Base-by-base conservation (phyloP, 2,888 invertebrate species). In the Frankliniella intonsa region DNA sequence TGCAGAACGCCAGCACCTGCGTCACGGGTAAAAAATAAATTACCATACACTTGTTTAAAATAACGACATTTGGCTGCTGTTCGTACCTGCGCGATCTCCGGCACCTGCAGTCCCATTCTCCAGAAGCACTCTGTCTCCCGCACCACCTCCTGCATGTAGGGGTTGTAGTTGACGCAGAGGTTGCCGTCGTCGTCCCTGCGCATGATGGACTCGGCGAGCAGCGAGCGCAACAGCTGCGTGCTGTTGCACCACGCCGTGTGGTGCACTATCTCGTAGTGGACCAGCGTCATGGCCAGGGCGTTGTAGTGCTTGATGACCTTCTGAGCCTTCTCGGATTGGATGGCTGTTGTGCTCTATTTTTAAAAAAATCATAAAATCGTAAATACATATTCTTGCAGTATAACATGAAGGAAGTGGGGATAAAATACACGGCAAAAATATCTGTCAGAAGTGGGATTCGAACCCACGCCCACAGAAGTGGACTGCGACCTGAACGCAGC, bases 231-330 rank as follows among this genome's bases (percentile, higher is more conserved):
- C 69, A 76, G 25, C 25, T 76, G 69, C 22, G 25, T 25, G 69
- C 69, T 76, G 69, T 76, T 92, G 84, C 89, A 91, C 96, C 96
- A 96, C 0, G 94, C 94, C 84, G 91, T 90, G 86, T 96, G 95
- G 87, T 95, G 94, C 83, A 95, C 92, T 85, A 94, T 90, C 88
- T 96, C 96, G 86, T 93, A 96, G 86, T 95, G 94, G 22, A 94
- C 91, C 84, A 96, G 92, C 5, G 95, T 94, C 83, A 92, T 92
- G 51, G 93, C 91, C 88, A 96, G 90, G 2, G 93, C 93, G 86
- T 96, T 96, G 86, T 93, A 96, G 81, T 94, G 89, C 85, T 94
- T 94, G 81, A 94, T 93, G 81, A 93, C 92, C 82, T 92, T 91
- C 86, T 94, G 94, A 9, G 93, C 92, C 85, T 81, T 82, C 17